Base-by-base conservation (phyloP, 2,888 invertebrate genomes). In the Melinaea marsaeus region DNA sequence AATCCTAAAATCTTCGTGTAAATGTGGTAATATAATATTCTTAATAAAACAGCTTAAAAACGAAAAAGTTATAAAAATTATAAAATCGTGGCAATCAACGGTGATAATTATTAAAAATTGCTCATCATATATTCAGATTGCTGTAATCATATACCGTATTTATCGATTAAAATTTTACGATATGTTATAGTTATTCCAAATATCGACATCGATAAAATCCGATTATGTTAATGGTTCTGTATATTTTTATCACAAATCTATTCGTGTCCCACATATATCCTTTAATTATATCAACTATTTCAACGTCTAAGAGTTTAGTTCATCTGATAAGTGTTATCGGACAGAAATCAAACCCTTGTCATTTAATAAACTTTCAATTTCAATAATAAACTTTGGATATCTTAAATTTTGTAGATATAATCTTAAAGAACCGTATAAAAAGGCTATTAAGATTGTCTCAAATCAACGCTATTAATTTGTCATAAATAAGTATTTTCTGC, bases 381-480 rank as follows among this genome's bases (percentile, higher is more conserved):
- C 42, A 42, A 7, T 42, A 42, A 42, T 42, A 42, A 42, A 42
- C 42, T 9, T 42, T 42, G 11, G 11, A 42, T 42, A 42, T 42
- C 2, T 42, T 9, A 9, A 9, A 9, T 9, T 22, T 22, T 51
- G 51, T 51, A 51, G 22, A 32, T 59, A 58, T 58, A 48, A 63
- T 58, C 35, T 32, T 32, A 57, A 57, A 61, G 61, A 67, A 67
- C 65, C 65, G 58, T 57, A 63, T 67, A 65, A 54, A 61, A 61
- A 45, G 56, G 57, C 65, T 68, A 64, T 66, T 62, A 65, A 64
- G 67, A 67, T 62, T 61, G 57, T 48, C 47, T 67, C 61, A 65
- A 67, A 69, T 69, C 61, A 69, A 64, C 57, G 65, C 65, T 45
- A 54, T 62, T 61, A 58, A 65, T 67, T 65, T 69, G 51, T 65